These are phyloP conservation scores for Sylvia atricapilla DNA, from an alignment of 2,113 vertebrate genomes.

Conservation along the genomic window DNA sequence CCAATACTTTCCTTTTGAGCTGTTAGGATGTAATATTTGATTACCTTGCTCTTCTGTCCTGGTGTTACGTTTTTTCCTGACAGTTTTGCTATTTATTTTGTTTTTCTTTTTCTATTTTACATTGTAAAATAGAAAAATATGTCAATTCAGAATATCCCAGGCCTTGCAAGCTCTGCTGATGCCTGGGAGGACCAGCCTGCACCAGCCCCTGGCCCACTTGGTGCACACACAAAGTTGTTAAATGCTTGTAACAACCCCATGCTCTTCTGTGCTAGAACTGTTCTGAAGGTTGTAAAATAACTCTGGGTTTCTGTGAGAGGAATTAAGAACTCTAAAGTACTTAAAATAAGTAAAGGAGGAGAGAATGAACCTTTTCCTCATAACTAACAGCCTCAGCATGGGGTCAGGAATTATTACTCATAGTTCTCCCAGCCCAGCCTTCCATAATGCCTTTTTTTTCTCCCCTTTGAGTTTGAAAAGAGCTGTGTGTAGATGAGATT, in stretches of 20 bases:
- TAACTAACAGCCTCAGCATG: neutral
- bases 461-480: neutral
- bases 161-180: neutral
- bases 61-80: neutral
- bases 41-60: neutral
- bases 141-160: neutral
- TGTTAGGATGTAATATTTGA: neutral
- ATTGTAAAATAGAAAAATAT: neutral
- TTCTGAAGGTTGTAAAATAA: neutral
- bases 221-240: neutral
- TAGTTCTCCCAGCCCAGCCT: neutral
- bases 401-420: neutral
- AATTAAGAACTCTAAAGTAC: neutral
- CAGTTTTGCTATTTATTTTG: neutral
- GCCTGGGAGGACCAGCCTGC: neutral
- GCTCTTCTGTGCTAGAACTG: neutral
- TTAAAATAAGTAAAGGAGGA: neutral
- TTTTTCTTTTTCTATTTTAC: neutral
- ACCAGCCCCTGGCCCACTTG: neutral
- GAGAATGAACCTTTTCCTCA: neutral
- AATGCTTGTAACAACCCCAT: neutral
- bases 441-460: neutral
- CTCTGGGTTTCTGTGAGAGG: neutral
- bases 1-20: neutral
- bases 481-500: neutral